Conservation (phyloP, 2,113 vertebrate genomes). For the Baryphthengus martii region DNA sequence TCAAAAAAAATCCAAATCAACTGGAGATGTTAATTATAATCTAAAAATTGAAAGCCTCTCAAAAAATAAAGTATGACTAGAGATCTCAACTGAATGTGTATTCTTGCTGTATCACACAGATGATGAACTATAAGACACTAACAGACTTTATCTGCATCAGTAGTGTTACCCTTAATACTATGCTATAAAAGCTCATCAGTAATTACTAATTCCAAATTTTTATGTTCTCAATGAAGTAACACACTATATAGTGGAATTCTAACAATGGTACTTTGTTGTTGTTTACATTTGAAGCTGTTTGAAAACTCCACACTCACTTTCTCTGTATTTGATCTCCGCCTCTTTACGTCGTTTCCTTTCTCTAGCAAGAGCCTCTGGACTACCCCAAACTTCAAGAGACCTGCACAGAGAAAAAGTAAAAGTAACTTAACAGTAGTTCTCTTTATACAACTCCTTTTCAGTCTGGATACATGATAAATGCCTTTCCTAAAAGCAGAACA, state of each 20-base stretch:
- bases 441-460: background rate
- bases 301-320: conserved; percentile 80
- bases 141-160: background rate
- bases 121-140: background rate
- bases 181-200: background rate
- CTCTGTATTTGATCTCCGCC: conserved; percentile 89
- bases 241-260: background rate
- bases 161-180: background rate
- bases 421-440: background rate
- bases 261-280: background rate
- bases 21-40: background rate
- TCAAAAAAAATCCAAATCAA: background rate
- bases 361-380: conserved; percentile 89
- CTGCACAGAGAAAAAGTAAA: conserved; percentile 63
- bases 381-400: conserved; percentile 96
- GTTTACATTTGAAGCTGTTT: background rate
- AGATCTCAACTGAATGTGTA: background rate
- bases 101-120: background rate
- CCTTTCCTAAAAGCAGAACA: background rate
- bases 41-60: background rate
- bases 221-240: background rate
- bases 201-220: background rate
- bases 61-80: background rate
- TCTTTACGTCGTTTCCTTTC: conserved; percentile 89
- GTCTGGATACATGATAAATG: background rate